Percentiles rank a stretch among this genome's conserved stretches.
These are phyloP conservation scores for Hipparchia sbordonii DNA, from an alignment of 2,888 invertebrate genomes.

Conservation along the genomic window DNA sequence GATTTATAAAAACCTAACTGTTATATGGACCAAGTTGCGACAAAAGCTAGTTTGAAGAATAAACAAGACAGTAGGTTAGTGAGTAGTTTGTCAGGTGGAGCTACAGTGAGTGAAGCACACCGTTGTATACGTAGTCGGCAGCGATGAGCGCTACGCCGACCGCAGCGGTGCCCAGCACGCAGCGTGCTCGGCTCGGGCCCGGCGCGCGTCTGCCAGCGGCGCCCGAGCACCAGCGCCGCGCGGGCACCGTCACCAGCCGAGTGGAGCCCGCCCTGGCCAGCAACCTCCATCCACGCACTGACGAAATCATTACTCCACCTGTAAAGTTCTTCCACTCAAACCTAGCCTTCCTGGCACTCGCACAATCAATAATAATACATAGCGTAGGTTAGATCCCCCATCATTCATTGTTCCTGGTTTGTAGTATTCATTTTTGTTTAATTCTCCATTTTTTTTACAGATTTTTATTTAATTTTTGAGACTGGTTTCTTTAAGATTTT, in stretches of 20 bases:
- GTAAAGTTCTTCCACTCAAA: background rate
- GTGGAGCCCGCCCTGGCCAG: slow-evolving; percentile 19
- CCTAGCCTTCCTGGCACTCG: background rate
- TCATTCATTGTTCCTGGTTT: slow-evolving; percentile 1
- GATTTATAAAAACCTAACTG: too few relatives aligned
- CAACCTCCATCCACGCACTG: slow-evolving; percentile 46
- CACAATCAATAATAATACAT: background rate
- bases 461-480: background rate
- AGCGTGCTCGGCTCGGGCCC: slow-evolving; percentile 12
- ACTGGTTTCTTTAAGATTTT: background rate
- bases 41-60: too few relatives aligned
- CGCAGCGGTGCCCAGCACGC: slow-evolving; percentile 52
- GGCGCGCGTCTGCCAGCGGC: background rate
- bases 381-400: background rate
- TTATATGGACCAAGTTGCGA: too few relatives aligned
- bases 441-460: background rate
- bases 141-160: slow-evolving; percentile 66
- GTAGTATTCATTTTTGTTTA: background rate
- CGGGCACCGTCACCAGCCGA: slow-evolving; percentile 35
- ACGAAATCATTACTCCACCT: slow-evolving; percentile 30
- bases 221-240: slow-evolving; percentile 20
- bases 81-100: background rate
- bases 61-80: too few relatives aligned
- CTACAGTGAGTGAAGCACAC: slow-evolving; percentile 45
- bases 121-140: slow-evolving; percentile 69